These are phyloP conservation scores for Gymnopithys bicolor DNA, from an alignment of 2,797 vertebrate species.

Conservation along the genomic window DNA sequence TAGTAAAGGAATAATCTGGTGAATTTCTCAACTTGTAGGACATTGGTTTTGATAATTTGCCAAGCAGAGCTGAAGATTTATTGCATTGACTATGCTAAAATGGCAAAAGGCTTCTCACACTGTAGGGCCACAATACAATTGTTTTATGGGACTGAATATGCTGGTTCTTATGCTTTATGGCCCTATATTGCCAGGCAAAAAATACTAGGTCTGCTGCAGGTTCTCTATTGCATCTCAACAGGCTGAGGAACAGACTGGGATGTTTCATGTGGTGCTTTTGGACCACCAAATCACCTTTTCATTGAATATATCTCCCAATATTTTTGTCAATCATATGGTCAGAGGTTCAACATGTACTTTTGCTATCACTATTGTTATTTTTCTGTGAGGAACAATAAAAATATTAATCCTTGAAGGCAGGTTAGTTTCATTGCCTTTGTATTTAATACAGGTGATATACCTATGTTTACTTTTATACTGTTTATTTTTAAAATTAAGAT, in stretches of 20 bases:
- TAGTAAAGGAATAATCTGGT: constrained; percentile 54
- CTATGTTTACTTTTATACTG: not conserved
- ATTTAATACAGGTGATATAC: not conserved
- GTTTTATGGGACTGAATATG: not conserved
- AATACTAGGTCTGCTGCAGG: not conserved
- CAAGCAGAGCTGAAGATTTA: constrained; percentile 23
- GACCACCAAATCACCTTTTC: not conserved
- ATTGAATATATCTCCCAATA: not conserved
- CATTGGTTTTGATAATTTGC: constrained; percentile 61
- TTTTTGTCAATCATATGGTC: not conserved
- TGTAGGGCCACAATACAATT: not conserved
- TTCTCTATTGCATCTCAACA: not conserved
- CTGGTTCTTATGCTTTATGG: not conserved
- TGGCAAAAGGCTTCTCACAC: constrained; percentile 5
- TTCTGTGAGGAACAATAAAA: not conserved
- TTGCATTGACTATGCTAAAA: constrained; percentile 12
- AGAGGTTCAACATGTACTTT: not conserved
- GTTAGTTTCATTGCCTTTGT: not conserved
- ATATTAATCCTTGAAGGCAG: not conserved
- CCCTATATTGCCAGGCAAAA: not conserved
- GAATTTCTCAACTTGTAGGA: constrained; percentile 55
- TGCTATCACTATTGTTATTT: not conserved
- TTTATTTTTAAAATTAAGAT: not conserved
- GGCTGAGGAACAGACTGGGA: not conserved
- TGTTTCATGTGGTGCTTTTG: not conserved